phyloP scores from a whole-genome alignment of 2,888 invertebrate genomes.

The Ormyrus nitidulus region DNA sequence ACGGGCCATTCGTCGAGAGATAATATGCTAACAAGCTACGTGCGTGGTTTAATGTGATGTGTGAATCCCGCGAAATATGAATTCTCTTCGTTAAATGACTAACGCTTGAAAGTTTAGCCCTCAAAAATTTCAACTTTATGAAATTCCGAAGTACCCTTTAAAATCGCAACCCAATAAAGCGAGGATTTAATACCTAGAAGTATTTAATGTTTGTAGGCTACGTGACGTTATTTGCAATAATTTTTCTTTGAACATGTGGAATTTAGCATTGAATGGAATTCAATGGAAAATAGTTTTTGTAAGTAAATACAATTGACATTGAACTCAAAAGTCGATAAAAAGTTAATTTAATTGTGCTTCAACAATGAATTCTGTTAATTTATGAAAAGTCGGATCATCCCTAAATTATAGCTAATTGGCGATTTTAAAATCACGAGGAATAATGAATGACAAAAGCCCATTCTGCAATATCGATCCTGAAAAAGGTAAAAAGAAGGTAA shows the following conservation, averaged over 20 bases:
- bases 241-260: too few species aligned
- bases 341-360: slow-evolving; percentile 4
- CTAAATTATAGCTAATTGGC: slow-evolving; percentile 51
- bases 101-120: slow-evolving; percentile 13
- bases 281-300: too few species aligned
- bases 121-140: slow-evolving; percentile 17
- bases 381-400: slow-evolving; percentile 10
- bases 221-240: too few species aligned
- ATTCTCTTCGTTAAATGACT: slow-evolving; percentile 61
- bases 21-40: slow-evolving; percentile 70
- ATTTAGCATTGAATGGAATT: too few species aligned
- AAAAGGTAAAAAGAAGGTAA: slow-evolving; percentile 7
- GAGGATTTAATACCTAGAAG: too few species aligned
- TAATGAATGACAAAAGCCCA: slow-evolving; percentile 26
- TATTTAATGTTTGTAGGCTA: too few species aligned
- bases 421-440: slow-evolving; percentile 33
- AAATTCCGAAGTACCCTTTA: neutral
- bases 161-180: too few species aligned
- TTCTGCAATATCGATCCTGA: slow-evolving; percentile 16
- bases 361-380: slow-evolving; percentile 16
- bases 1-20: slow-evolving; percentile 60
- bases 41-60: slow-evolving; percentile 66
- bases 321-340: too few species aligned
- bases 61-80: slow-evolving; percentile 65
- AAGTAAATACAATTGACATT: too few species aligned